phyloP scores from a whole-genome alignment of 2,113 vertebrate genomes.

The Galemys pyrenaicus region DNA sequence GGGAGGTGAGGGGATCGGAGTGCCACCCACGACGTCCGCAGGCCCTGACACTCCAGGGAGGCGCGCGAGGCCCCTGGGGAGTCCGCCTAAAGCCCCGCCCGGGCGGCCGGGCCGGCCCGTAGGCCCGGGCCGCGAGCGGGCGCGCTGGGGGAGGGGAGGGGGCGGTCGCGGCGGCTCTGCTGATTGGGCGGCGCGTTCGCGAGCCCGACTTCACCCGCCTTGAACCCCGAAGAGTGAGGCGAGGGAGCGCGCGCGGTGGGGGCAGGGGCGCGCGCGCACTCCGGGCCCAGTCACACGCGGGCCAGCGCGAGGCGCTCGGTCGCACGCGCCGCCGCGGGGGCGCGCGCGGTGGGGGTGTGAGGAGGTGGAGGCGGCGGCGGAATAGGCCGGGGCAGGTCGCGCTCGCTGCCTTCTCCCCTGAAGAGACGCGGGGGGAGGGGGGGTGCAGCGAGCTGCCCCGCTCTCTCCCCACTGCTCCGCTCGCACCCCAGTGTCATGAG shows the following conservation, averaged over 20 bases:
- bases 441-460: constrained; percentile 68
- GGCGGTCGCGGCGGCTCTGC: constrained; percentile 47
- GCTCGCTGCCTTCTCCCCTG: constrained; percentile 67
- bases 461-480: constrained; percentile 54
- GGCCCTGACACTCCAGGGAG: constrained; percentile 53
- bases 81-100: constrained; percentile 65
- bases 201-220: constrained; percentile 79
- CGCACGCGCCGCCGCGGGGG: constrained; percentile 77
- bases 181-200: constrained; percentile 75
- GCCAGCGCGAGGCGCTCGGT: constrained; percentile 67
- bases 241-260: constrained; percentile 68
- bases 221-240: constrained; percentile 82
- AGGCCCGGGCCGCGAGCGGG: constrained; percentile 51
- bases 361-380: constrained; percentile 69
- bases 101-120: constrained; percentile 52
- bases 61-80: constrained; percentile 73
- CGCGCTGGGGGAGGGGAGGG: constrained; percentile 54
- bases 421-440: constrained; percentile 71
- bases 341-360: constrained; percentile 79
- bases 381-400: constrained; percentile 77
- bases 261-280: constrained; percentile 66
- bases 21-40: constrained; percentile 74
- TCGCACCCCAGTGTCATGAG: constrained; percentile 76
- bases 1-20: constrained; percentile 49
- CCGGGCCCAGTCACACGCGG: constrained; percentile 69